Evolutionary conservation across 2,797 vertebrate genomes (phyloP).

Genomic region (Phrynocephalus vlangalii): DNA sequence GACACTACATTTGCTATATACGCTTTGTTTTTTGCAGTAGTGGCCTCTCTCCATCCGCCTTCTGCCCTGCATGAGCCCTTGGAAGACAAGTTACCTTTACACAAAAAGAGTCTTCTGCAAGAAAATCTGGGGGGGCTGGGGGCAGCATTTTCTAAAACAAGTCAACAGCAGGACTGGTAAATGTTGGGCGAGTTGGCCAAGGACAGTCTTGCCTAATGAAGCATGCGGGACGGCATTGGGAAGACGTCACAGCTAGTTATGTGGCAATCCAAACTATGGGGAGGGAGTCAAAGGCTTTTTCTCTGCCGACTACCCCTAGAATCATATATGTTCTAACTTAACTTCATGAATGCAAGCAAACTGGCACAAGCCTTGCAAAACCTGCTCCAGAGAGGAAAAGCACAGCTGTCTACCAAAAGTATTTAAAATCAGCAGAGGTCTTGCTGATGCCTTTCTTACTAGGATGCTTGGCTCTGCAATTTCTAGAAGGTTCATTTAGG

Average conservation of each 20-base stretch:
- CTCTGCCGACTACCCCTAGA: not conserved
- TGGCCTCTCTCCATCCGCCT: constrained; percentile 13
- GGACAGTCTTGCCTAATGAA: not conserved
- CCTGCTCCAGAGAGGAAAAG: not conserved
- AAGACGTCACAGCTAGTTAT: not conserved
- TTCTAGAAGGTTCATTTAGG: not conserved
- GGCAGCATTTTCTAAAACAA: constrained; percentile 23
- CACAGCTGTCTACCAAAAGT: not conserved
- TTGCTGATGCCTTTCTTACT: not conserved
- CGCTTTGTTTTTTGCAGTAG: constrained; percentile 3
- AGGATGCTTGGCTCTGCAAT: not conserved
- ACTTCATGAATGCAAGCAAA: not conserved
- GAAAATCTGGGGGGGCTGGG: not conserved
- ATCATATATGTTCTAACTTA: not conserved
- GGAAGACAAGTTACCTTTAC: constrained; percentile 21
- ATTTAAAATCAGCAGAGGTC: not conserved
- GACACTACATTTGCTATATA: not conserved
- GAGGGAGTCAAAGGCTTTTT: not conserved
- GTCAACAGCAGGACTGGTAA: not conserved
- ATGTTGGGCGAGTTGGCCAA: not conserved
- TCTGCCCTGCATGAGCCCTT: not conserved
- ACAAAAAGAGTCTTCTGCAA: constrained; percentile 22
- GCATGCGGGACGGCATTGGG: not conserved
- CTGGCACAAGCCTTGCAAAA: constrained; percentile 1
- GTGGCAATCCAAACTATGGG: not conserved